phyloP scores from a whole-genome alignment of 2,888 invertebrate species.

The Trichogramma dendrolimi region DNA sequence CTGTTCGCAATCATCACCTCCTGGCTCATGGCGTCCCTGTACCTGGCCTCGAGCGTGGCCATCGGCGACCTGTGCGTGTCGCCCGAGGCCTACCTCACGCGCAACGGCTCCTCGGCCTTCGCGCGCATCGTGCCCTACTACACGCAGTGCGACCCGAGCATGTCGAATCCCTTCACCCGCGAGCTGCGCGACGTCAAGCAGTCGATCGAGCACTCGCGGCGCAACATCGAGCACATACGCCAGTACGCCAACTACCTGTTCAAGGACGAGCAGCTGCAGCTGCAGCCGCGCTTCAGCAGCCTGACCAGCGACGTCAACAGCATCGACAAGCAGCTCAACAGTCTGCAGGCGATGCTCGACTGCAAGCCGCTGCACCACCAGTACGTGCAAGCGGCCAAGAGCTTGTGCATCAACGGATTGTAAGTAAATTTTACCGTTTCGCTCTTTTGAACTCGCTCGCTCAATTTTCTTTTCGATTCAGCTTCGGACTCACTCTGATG shows the following conservation, averaged over 20 bases:
- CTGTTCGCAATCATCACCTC: conserved; percentile 81
- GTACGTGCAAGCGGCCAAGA: conserved; percentile 74
- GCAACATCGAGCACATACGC: conserved; percentile 54
- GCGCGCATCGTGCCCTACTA: conserved; percentile 66
- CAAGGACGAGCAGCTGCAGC: conserved; percentile 52
- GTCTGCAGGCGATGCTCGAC: conserved; percentile 69
- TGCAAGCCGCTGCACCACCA: conserved; percentile 80
- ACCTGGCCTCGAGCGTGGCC: conserved; percentile 80
- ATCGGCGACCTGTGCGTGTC: conserved; percentile 81
- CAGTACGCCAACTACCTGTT: conserved; percentile 56
- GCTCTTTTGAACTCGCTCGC: neutral
- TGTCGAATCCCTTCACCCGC: conserved; percentile 77
- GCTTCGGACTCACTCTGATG: conserved; percentile 75
- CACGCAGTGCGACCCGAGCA: conserved; percentile 76
- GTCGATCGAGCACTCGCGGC: conserved; percentile 59
- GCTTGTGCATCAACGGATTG: conserved; percentile 79
- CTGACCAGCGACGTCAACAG: conserved; percentile 74
- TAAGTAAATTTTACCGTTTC: conserved; percentile 44
- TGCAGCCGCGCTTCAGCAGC: conserved; percentile 72
- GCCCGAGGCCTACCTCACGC: conserved; percentile 73
- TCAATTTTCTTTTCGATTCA: conserved; percentile 29
- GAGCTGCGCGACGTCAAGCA: conserved; percentile 74
- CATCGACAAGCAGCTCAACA: conserved; percentile 66
- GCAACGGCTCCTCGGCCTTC: conserved; percentile 43
- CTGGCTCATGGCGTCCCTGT: conserved; percentile 84